Base-by-base conservation (phyloP, 2,797 vertebrate genomes). In the Pangasius sanitwongsei region DNA sequence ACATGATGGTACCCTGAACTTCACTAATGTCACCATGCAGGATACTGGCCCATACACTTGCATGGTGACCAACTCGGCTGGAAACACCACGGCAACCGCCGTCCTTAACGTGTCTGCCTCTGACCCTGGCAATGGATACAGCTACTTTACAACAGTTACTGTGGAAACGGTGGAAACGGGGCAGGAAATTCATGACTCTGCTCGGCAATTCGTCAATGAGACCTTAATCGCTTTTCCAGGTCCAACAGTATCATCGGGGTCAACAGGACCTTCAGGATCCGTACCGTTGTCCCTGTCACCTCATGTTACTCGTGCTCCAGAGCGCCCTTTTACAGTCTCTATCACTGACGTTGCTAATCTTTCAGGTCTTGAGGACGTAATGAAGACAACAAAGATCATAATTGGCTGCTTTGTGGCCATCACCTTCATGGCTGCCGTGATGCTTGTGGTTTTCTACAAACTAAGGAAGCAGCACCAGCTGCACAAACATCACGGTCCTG, bases 351-450 rank as follows among this genome's bases (percentile, higher is more conserved):
- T 97, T 89, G 97, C 97, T 11, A 97, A 97, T 89, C 96, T 98
- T 91, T 97, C 97, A 31, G 97, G 97, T 88, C 92, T 98, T 41
- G 98, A 98, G 74, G 98, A 98, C 75, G 97, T 98, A 70, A 97
- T 98, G 97, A 99, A 98, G 96, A 99, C 98, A 72, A 99, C 98
- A 83, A 99, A 98, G 94, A 99, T 99, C 92, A 99, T 99, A 93
- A 98, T 98, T n/a, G 98, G 98, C 92, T 99, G 98, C 94, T 99
- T 99, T 44, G 98, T 99, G 90, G 98, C 98, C 90, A 99, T 99
- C 93, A 98, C 98, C 0, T 98, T 99, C 93, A 98, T 99, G 98
- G 98, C 98, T 4, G 98, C 98, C 1, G 98, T 98, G 87, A 99
- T 99, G 98, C 92, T 99, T 85, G 97, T 99, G 69, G 97, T 97